Evolutionary conservation across 2,797 vertebrate species (phyloP).

Genomic region (Huso huso): DNA sequence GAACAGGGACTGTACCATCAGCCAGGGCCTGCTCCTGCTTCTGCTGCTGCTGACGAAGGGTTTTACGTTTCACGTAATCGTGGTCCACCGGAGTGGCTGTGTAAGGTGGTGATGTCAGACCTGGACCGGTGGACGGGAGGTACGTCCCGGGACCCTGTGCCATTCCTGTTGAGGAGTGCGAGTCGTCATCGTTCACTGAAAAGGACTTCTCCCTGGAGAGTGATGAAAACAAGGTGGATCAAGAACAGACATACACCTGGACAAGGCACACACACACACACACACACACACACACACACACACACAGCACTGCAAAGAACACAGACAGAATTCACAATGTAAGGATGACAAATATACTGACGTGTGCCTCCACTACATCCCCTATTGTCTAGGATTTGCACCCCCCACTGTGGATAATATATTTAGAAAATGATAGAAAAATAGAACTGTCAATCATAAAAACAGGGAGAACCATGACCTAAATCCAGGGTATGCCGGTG

Average conservation of each 20-base stretch:
- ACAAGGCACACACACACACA: conserved; percentile 23
- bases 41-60: conserved; percentile 75
- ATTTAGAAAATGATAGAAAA: no score
- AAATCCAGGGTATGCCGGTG: no score
- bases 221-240: not conserved
- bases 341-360: no score
- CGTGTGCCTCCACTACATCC: no score
- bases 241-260: not conserved
- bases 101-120: conserved; percentile 97
- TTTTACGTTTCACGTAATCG: conserved; percentile 99
- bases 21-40: conserved; percentile 71
- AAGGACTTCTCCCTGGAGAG: conserved; percentile 77
- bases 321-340: no score
- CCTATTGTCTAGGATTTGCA: no score
- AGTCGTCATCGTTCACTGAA: conserved; percentile 81
- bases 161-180: conserved; percentile 76
- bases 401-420: no score
- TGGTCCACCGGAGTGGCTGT: conserved; percentile 98
- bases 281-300: conserved; percentile 22
- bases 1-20: conserved; percentile 98
- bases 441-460: no score
- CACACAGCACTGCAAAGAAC: no score
- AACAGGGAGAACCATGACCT: no score
- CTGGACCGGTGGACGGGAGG: conserved; percentile 81
- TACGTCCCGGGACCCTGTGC: conserved; percentile 65